Conservation (phyloP, 2,797 vertebrate species). For the Protonibea diacanthus region DNA sequence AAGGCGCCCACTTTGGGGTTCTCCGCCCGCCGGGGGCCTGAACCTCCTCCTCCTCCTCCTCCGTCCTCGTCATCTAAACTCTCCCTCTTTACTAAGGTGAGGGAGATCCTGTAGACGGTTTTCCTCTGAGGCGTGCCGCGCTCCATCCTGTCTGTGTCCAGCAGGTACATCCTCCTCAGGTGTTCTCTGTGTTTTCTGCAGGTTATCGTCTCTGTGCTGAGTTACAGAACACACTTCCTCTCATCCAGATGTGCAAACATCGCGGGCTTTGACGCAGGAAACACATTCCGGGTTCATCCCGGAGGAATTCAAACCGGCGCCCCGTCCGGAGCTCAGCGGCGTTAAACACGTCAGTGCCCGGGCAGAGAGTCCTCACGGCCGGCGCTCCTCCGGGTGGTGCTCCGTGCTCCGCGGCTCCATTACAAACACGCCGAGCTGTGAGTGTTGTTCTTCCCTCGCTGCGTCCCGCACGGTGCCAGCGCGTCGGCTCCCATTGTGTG, state of each 20-base stretch:
- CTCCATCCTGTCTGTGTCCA: conserved; percentile 88
- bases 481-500: conserved; percentile 76
- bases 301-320: conserved; percentile 42
- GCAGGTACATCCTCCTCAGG: conserved; percentile 84
- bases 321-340: not conserved
- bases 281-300: conserved; percentile 63
- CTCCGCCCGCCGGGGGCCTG: conserved; percentile 45
- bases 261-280: conserved; percentile 48
- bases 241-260: conserved; percentile 67
- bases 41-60: not conserved
- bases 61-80: conserved; percentile 76
- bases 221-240: not conserved
- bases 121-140: conserved; percentile 87
- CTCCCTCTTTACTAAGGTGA: conserved; percentile 95
- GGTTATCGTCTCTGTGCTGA: not conserved
- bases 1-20: conserved; percentile 68
- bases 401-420: conserved; percentile 12
- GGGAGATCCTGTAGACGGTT: conserved; percentile 95
- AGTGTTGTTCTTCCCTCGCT: conserved; percentile 40
- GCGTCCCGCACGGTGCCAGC: conserved; percentile 53
- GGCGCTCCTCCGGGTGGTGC: conserved; percentile 20
- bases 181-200: not conserved
- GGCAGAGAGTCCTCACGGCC: not conserved
- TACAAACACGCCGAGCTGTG: not conserved
- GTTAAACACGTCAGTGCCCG: not conserved